Conservation (phyloP, 2,797 vertebrate species). For the Iguana delicatissima region DNA sequence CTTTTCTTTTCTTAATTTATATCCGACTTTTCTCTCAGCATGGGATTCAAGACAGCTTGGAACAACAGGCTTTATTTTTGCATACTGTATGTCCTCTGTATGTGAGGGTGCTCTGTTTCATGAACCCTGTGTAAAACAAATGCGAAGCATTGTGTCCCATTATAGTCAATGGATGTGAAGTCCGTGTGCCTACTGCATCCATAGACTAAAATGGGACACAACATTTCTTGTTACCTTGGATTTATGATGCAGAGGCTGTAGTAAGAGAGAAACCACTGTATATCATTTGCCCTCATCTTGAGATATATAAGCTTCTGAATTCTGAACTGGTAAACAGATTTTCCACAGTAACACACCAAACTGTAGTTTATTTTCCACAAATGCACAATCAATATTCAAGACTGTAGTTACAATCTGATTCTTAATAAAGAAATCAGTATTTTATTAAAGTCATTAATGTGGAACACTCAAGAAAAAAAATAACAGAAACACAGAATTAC, state of each 20-base stretch:
- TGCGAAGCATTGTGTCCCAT: too few relatives aligned
- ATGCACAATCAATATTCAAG: background rate
- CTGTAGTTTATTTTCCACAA: background rate
- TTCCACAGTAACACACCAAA: too few relatives aligned
- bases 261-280: background rate
- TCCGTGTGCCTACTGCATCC: too few relatives aligned
- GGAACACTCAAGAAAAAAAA: background rate
- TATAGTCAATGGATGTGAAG: too few relatives aligned
- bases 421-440: background rate
- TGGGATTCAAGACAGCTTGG: background rate
- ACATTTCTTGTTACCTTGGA: too few relatives aligned
- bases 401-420: background rate
- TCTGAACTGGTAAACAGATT: background rate
- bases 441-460: background rate
- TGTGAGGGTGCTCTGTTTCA: too few relatives aligned
- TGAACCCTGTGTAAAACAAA: too few relatives aligned
- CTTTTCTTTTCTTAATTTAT: too few relatives aligned
- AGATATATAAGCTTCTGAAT: background rate
- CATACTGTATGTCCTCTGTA: too few relatives aligned
- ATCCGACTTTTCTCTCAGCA: too few relatives aligned
- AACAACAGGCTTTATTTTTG: background rate
- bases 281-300: background rate
- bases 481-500: background rate
- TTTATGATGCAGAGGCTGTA: too few relatives aligned
- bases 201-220: too few relatives aligned